Evolutionary conservation across 23 tunicate genomes (phyloP).

Genomic region (Ascidia mentula): DNA sequence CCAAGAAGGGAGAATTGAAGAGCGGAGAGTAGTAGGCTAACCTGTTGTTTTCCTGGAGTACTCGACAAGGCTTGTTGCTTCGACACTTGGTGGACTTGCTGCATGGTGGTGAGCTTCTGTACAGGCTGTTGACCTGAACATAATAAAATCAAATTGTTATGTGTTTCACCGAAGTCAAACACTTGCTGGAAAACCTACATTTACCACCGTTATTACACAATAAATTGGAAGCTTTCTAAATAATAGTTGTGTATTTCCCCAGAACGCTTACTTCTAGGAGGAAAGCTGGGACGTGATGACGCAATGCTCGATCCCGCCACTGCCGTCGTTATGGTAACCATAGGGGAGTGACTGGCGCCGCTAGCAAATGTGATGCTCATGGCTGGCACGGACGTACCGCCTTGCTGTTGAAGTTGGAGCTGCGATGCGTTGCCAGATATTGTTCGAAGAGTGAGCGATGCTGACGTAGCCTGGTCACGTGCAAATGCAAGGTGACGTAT

Average conservation of each 20-base stretch:
- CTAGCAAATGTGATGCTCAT: conserved; percentile 29
- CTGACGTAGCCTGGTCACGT: neutral
- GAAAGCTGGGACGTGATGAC: conserved; percentile 30
- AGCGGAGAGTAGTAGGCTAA: neutral
- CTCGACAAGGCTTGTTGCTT: conserved; percentile 24
- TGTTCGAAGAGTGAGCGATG: conserved; percentile 42
- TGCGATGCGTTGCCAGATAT: conserved; percentile 28
- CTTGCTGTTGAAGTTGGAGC: conserved; percentile 32
- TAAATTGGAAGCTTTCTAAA: too few species aligned
- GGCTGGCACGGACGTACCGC: conserved; percentile 3
- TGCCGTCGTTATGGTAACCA: conserved; percentile 52
- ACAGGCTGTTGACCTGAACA: conserved; percentile 5
- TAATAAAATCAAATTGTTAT: too few species aligned
- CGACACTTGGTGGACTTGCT: conserved; percentile 47
- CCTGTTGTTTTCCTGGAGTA: conserved; percentile 38
- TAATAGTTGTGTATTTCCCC: too few species aligned
- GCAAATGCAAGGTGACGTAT: neutral
- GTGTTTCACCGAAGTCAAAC: too few species aligned
- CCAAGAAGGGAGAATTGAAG: too few species aligned
- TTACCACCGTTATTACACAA: too few species aligned
- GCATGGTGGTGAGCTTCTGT: conserved; percentile 43
- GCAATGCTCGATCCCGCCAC: conserved; percentile 22
- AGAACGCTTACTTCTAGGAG: conserved; percentile 33
- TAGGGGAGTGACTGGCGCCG: conserved; percentile 38
- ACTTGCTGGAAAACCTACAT: too few species aligned